Percentiles rank a stretch among this genome's conserved stretches.
Evolutionary conservation across 2,888 invertebrate species (phyloP).

Genomic region (Hirtodrosophila alboralis): DNA sequence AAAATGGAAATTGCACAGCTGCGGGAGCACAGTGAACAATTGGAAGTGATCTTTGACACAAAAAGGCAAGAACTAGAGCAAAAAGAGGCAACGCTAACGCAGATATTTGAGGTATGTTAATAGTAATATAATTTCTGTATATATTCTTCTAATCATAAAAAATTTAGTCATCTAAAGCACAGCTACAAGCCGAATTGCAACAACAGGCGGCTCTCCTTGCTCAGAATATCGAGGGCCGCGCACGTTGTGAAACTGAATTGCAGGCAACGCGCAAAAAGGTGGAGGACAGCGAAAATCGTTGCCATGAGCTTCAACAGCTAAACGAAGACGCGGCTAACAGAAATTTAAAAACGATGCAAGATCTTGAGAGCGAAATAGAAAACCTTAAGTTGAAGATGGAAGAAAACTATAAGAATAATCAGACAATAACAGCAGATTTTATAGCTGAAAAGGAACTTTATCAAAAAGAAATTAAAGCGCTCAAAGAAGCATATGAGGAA

Average conservation of each 20-base stretch:
- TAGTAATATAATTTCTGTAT: too few relatives aligned
- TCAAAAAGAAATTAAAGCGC: background rate
- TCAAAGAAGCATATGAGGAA: conserved; percentile 8
- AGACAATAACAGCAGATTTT: background rate
- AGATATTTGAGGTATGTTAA: too few relatives aligned
- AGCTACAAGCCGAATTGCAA: background rate
- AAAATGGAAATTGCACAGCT: too few relatives aligned
- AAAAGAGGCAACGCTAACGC: too few relatives aligned
- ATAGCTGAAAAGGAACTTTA: background rate
- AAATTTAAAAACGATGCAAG: background rate
- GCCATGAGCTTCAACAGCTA: background rate
- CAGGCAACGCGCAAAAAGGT: background rate
- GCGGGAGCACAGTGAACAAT: too few relatives aligned
- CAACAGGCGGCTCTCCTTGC: background rate
- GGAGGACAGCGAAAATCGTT: background rate
- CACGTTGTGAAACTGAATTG: background rate
- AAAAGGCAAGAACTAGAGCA: too few relatives aligned
- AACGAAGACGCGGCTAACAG: conserved; percentile 1
- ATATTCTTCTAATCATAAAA: too few relatives aligned
- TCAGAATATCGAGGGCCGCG: background rate
- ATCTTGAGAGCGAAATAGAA: background rate
- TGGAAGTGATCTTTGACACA: too few relatives aligned
- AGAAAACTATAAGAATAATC: background rate
- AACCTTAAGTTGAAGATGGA: conserved; percentile 1
- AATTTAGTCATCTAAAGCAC: background rate